Evolutionary conservation across 2,797 vertebrate genomes (phyloP), one percentile per base, ranked within the genome.

Genomic region (Enteromius afrohamiltoni): DNA sequence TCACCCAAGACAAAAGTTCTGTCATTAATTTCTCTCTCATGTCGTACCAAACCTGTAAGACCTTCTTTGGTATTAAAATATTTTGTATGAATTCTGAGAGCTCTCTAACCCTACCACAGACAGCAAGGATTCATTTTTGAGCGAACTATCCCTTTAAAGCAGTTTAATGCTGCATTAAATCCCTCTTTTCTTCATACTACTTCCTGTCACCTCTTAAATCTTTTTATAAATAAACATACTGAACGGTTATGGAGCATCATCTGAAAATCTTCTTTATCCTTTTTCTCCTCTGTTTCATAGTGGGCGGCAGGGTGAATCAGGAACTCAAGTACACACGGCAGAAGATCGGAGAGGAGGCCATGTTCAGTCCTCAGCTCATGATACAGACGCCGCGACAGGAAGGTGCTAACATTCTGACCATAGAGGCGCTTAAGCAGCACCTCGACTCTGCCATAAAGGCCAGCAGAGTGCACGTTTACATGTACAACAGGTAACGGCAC

Each of bases 291-390:
- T 4, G 23, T 47, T 58, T 10, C 2, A 62, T 90, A 99, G 98
- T 98, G 92, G 98, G 97, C 84, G 98, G 98, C 88, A 96, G 98
- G 92, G 97, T 99, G 85, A 99, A 98, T 92, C 96, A 92, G 91
- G 98, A 99, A 90, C 96, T 99, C 91, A 97, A 95, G 91, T 99
- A 99, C 92, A 99, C 98, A 0, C 95, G 98, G 42, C 97, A 98
- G 95, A 98, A 99, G 95, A 98, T 99, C 87, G 98, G 98, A 71
- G 97, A 99, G 91, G 98, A 99, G 93, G 96, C 98, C 92, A 98
- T 98, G 97, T 99, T 99, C 92, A 99, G 96, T 92, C 96, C 98
- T 89, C 98, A 99, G 90, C 95, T 99, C 91, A 98, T 99, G 97
- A 99, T 99, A 88, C 98, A 99, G 94, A 99, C 98, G 80, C 96